These are phyloP conservation scores for Coranthus polyacanthus DNA, from an alignment of 2,797 vertebrate species.

Conservation along the genomic window DNA sequence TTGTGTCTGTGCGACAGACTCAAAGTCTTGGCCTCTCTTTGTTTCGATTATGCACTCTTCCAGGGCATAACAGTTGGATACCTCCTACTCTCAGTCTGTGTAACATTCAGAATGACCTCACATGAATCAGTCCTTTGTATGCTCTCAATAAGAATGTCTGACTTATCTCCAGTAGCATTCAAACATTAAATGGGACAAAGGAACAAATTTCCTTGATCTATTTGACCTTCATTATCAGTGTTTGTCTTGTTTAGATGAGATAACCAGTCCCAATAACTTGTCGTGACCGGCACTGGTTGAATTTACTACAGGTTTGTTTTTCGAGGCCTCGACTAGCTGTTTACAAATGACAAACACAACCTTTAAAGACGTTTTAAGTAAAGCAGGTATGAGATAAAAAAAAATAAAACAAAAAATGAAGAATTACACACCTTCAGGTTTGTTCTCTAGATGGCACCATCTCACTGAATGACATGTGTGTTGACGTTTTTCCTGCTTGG, in stretches of 20 bases:
- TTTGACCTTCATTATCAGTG: conserved; percentile 76
- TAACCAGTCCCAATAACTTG: conserved; percentile 16
- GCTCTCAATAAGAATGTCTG: conserved; percentile 59
- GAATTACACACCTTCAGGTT: neutral
- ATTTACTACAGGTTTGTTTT: conserved; percentile 6
- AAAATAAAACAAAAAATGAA: no score
- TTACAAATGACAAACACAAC: neutral
- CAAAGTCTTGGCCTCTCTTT: conserved; percentile 55
- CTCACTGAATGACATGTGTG: no score
- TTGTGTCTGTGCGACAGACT: conserved; percentile 32
- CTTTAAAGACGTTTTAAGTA: neutral
- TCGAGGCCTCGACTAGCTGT: conserved; percentile 1
- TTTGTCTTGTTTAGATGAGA: conserved; percentile 69
- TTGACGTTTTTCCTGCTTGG: conserved; percentile 1
- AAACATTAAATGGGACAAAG: conserved; percentile 46
- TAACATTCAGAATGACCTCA: conserved; percentile 60
- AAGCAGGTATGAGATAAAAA: neutral
- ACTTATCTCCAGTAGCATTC: conserved; percentile 71
- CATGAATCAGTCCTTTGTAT: conserved; percentile 80
- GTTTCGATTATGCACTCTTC: conserved; percentile 66
- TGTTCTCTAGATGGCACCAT: no score
- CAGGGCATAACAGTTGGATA: conserved; percentile 73
- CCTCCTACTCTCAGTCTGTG: conserved; percentile 75
- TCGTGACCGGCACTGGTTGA: conserved; percentile 14
- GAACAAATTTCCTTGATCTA: conserved; percentile 61